Evolutionary conservation across 2,113 vertebrate species (phyloP), one percentile per base, ranked within the genome.

Genomic region (Megaceryle torquata): DNA sequence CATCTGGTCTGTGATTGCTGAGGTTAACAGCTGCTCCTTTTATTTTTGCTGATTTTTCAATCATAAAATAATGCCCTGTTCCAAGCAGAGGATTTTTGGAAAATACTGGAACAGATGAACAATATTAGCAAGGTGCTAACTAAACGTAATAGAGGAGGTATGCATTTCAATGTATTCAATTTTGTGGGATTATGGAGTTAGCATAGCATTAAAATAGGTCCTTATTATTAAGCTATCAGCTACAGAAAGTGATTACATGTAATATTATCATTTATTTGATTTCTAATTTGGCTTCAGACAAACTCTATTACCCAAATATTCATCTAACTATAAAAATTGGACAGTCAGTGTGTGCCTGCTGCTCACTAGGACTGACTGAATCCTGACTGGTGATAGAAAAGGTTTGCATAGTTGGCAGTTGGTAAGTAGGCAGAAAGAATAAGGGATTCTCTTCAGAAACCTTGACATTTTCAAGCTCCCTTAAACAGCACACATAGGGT

Each of bases 11-110:
- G 9, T 82, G 81, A 75, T 44, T 89, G 59, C 57, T 41, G 54
- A 92, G 84, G 87, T 92, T 93, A 97, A 91, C 94, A 95, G 87
- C 84, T 91, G 50, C 63, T 97, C 48, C 31, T 78, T 91, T 91
- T 82, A 82, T 64, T 95, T 82, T 68, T 93, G 50, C 53, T 83
- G 75, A 39, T 88, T 92, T 96, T 89, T 95, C 43, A 82, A 16
- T 89, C 50, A 76, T 89, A 61, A 92, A 84, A 85, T 89, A 91
- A 65, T 87, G 44, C 28, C 59, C 54, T 59, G 13, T 76, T 95
- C 67, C 74, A 94, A 80, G 74, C 57, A 37, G 67, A 82, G 83
- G n/a, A 64, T 92, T 93, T 96, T 5, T 20, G 57, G 41, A 68
- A 89, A 89, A 56, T 50, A 48, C 7, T 61, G 53, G 71, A 92